Evolutionary conservation across 2,888 invertebrate species (phyloP).

Genomic region (Drosophila paucipuncta): DNA sequence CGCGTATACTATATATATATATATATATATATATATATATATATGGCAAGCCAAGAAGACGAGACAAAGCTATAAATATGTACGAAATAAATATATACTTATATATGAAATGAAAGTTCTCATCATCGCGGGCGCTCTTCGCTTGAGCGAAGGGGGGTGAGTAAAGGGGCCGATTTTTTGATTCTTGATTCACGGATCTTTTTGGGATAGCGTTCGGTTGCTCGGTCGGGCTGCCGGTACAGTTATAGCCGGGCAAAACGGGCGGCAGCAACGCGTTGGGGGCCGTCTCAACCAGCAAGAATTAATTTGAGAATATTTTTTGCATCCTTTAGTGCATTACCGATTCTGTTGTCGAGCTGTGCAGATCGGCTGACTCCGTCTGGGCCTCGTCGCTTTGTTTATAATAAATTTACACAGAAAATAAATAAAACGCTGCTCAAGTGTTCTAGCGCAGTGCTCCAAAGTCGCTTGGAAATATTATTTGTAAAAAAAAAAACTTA

Average conservation of each 20-base stretch:
- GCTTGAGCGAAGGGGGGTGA: not conserved
- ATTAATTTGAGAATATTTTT: conserved; percentile 84
- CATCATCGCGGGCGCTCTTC: conserved; percentile 18
- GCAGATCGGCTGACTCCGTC: conserved; percentile 78
- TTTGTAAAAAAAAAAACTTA: not conserved
- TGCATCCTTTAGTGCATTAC: conserved; percentile 86
- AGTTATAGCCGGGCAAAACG: conserved; percentile 50
- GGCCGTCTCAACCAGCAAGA: conserved; percentile 45
- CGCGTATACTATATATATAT: conserved; percentile 21
- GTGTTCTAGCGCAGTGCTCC: conserved; percentile 20
- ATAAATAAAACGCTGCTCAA: conserved; percentile 7
- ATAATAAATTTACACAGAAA: conserved; percentile 33
- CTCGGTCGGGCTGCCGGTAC: conserved; percentile 47
- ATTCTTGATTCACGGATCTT: conserved; percentile 41
- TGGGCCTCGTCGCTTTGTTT: conserved; percentile 58
- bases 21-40: conserved; percentile 27
- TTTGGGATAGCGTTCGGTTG: conserved; percentile 35
- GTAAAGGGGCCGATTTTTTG: conserved; percentile 23
- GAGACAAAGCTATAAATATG: conserved; percentile 77
- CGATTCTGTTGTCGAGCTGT: conserved; percentile 85
- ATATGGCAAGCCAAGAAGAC: conserved; percentile 63
- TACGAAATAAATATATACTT: conserved; percentile 52
- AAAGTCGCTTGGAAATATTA: conserved; percentile 7
- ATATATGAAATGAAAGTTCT: conserved; percentile 67
- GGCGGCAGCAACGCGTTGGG: conserved; percentile 35